Base-by-base conservation (phyloP, 2,888 invertebrate species). In the Drosophila kambysellisi region DNA sequence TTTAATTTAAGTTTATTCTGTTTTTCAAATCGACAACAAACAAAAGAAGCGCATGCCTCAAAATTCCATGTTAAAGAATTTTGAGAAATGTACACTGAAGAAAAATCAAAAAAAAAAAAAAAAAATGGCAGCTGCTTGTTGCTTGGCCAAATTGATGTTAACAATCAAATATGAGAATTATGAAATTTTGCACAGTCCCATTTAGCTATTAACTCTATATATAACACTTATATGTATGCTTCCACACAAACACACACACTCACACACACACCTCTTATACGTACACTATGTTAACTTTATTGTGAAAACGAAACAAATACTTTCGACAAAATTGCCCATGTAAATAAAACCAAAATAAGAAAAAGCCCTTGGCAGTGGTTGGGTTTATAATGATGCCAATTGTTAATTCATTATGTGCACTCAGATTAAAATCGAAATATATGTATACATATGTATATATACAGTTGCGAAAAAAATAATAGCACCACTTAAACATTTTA, bases 311-410 rank as follows among this genome's bases (percentile, higher is more conserved):
- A 43, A 37, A 51, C 30, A 35, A 67, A 68, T 62, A 75, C 46
- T 81, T 68, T 72, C 56, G 77, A 62, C 67, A 74, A 88, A 79
- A 75, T 81, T 76, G 73, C 81, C 81, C 70, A 70, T 85, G 84
- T 85, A 85, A 85, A 85, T 85, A 85, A 88, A 83, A 62, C 64
- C 65, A 70, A 76, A 30, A 54, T 29, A 39, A 4, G 12, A n/a
- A n/a, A 50, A 75, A 56, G 30, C 74, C 76, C 79, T 74, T 70
- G 75, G 77, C 81, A 72, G 77, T 74, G 83, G 88, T 70, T 88
- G 75, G 86, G 71, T 63, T 74, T 79, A 75, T 72, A 81, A 73
- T 70, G 43, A 73, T 64, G 53, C 29, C 20, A 37, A 48, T 54
- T 54, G 20, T 17, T 35, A 35, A 53, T 56, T 63, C 48, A 43